Conservation (phyloP, 1,140 invertebrate genomes). For the Drosophila hydei region DNA sequence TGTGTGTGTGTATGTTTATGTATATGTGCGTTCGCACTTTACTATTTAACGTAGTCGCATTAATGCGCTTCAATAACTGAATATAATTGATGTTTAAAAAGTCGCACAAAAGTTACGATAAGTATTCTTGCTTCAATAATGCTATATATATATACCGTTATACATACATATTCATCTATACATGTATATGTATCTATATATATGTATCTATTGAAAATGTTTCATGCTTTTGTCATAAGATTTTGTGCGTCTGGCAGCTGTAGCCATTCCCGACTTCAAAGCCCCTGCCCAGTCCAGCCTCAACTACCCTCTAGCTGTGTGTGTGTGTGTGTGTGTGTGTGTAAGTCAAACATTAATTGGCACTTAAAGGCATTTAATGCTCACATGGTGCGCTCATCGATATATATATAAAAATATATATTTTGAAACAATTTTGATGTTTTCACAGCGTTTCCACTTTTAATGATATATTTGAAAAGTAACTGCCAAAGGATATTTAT, state of each 20-base stretch:
- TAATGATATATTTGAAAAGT: slow-evolving; percentile 59
- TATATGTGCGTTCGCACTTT: slow-evolving; percentile 8
- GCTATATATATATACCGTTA: slow-evolving; percentile 11
- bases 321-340: slow-evolving; percentile 22
- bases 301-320: slow-evolving; percentile 27
- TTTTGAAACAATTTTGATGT: slow-evolving; percentile 72
- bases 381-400: slow-evolving; percentile 44
- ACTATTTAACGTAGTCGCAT: slow-evolving; percentile 54
- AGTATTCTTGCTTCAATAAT: slow-evolving; percentile 51
- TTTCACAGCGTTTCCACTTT: slow-evolving; percentile 65
- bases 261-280: slow-evolving; percentile 37
- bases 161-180: slow-evolving; percentile 10
- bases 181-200: slow-evolving; percentile 11
- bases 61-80: slow-evolving; percentile 71
- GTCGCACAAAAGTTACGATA: slow-evolving; percentile 70
- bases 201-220: slow-evolving; percentile 46
- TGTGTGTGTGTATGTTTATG: slow-evolving; percentile 10
- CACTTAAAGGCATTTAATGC: slow-evolving; percentile 77
- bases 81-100: slow-evolving; percentile 78
- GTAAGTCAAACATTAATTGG: slow-evolving; percentile 77
- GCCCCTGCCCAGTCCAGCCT: neutral
- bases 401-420: slow-evolving; percentile 11
- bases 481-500: slow-evolving; percentile 61
- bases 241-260: slow-evolving; percentile 69
- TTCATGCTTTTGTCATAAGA: slow-evolving; percentile 67